These are phyloP conservation scores for Eufriesea mexicana DNA, from an alignment of 1,140 invertebrate species.

Conservation along the genomic window DNA sequence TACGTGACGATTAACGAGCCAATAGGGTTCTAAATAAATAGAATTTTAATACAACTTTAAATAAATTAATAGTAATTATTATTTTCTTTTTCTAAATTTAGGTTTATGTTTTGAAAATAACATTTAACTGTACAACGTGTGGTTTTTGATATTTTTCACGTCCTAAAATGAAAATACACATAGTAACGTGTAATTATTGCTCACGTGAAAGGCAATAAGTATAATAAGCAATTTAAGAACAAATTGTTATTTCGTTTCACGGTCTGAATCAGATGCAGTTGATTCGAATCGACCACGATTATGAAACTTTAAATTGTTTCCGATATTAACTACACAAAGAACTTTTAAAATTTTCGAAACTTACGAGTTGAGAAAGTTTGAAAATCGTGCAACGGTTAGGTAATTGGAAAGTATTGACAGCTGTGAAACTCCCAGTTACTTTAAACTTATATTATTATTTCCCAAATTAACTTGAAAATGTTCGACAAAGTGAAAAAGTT, in stretches of 20 bases:
- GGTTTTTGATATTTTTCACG: too few species aligned
- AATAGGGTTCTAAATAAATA: too few species aligned
- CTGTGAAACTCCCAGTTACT: slow-evolving; percentile 15
- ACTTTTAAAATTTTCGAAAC: slow-evolving; percentile 35
- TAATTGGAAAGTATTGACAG: slow-evolving; percentile 30
- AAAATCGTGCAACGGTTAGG: slow-evolving; percentile 20
- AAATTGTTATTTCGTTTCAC: not conserved
- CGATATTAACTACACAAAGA: not conserved
- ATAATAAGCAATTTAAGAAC: not conserved
- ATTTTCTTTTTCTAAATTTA: too few species aligned
- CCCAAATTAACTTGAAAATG: not conserved
- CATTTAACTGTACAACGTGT: too few species aligned
- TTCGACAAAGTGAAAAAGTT: not conserved
- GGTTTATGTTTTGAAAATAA: too few species aligned
- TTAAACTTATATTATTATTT: not conserved
- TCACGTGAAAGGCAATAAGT: too few species aligned
- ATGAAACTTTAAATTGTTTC: not conserved
- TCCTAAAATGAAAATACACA: too few species aligned
- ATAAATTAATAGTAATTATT: too few species aligned
- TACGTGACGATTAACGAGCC: too few species aligned
- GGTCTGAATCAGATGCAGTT: not conserved
- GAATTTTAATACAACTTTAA: too few species aligned
- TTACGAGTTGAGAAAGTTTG: slow-evolving; percentile 11
- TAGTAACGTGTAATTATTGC: too few species aligned
- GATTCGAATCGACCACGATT: not conserved